Conservation (phyloP, 2,113 vertebrate genomes). For the Ciconia maguari region DNA sequence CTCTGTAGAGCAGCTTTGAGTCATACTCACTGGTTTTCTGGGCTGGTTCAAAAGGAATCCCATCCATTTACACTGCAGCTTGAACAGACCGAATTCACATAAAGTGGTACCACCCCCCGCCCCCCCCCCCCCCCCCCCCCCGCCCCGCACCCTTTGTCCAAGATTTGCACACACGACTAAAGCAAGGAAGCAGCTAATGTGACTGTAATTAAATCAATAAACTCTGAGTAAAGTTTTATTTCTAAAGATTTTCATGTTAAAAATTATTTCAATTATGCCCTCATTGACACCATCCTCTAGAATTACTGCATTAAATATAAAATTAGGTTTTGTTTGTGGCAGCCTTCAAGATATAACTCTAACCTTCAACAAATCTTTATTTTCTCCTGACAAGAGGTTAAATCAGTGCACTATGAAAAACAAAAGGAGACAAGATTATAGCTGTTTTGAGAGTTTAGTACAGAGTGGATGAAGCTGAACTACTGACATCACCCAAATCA, state of each 20-base stretch:
- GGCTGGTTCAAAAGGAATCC: background rate
- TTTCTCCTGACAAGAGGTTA: background rate
- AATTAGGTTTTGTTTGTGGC: background rate
- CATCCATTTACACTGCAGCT: background rate
- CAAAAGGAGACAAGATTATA: background rate
- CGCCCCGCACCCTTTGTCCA: background rate
- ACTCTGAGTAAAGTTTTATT: background rate
- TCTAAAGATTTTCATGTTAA: background rate
- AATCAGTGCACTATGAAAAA: background rate
- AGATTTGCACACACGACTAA: background rate
- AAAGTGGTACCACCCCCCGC: background rate
- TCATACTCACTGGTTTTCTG: background rate
- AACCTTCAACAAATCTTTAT: background rate
- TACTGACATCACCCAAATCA: background rate
- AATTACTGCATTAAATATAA: background rate
- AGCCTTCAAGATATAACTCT: background rate
- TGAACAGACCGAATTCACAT: background rate
- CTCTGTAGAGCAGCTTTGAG: background rate
- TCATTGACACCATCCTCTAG: background rate
- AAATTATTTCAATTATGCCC: background rate
- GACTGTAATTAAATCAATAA: background rate
- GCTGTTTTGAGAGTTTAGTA: background rate
- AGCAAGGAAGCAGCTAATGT: background rate
- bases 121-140: background rate
- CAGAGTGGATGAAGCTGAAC: background rate